Conservation (phyloP, 2,888 invertebrate species). For the Caenorhabditis imperialis region DNA sequence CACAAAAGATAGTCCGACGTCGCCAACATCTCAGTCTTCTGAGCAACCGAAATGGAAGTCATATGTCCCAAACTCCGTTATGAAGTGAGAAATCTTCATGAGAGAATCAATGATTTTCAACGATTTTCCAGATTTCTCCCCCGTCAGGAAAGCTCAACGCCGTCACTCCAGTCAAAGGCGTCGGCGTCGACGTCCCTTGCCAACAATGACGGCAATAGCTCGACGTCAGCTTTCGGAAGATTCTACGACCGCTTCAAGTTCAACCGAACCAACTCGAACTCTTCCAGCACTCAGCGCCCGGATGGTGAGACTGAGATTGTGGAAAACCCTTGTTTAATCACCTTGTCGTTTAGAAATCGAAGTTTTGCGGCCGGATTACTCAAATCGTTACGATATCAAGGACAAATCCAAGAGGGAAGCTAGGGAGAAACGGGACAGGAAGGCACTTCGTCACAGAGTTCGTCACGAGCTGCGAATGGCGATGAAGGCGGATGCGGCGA, state of each 20-base stretch:
- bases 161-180: conserved; percentile 37
- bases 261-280: conserved; percentile 36
- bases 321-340: not conserved
- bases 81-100: conserved; percentile 18
- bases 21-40: not conserved
- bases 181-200: no score
- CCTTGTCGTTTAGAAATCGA: conserved; percentile 58
- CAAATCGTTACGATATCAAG: conserved; percentile 63
- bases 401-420: conserved; percentile 58
- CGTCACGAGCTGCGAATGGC: conserved; percentile 65
- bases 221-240: conserved; percentile 35
- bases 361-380: conserved; percentile 61
- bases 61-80: conserved; percentile 34
- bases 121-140: conserved; percentile 31
- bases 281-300: conserved; percentile 14
- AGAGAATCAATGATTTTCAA: not conserved
- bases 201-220: conserved; percentile 14
- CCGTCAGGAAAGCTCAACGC: conserved; percentile 34
- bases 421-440: conserved; percentile 62
- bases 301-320: conserved; percentile 14
- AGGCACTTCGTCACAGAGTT: conserved; percentile 60
- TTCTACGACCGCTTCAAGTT: conserved; percentile 43
- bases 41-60: conserved; percentile 47
- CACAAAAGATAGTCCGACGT: conserved; percentile 9
- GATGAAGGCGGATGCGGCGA: conserved; percentile 68